Percentiles rank a stretch among this genome's conserved stretches.
phyloP scores from a whole-genome alignment of 1,140 invertebrate genomes.

The Drosophila dunni region DNA sequence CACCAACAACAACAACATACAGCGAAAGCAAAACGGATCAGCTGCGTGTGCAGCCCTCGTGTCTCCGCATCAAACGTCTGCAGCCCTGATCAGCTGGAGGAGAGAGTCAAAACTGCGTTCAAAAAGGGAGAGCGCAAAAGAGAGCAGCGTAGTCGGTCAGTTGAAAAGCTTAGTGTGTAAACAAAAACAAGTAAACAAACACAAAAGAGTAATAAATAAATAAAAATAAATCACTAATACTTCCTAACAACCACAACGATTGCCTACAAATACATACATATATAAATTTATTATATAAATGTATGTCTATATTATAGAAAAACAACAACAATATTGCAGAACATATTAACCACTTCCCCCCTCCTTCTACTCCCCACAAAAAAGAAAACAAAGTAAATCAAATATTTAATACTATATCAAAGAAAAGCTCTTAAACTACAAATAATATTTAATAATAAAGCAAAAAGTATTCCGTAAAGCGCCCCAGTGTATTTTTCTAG shows the following conservation, averaged over 20 bases:
- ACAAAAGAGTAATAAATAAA: constrained; percentile 29
- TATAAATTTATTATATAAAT: constrained; percentile 61
- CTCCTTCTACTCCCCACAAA: constrained; percentile 39
- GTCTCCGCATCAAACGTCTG: not conserved
- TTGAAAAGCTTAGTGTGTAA: constrained; percentile 45
- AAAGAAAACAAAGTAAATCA: constrained; percentile 58
- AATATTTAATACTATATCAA: constrained; percentile 62
- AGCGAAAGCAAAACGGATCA: constrained; percentile 50
- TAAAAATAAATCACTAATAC: constrained; percentile 77
- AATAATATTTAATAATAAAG: constrained; percentile 51
- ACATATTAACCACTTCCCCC: constrained; percentile 71
- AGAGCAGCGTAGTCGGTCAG: constrained; percentile 13
- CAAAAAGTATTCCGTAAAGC: constrained; percentile 56
- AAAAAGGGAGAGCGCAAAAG: constrained; percentile 11
- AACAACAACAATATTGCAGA: constrained; percentile 49
- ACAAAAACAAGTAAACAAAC: constrained; percentile 11
- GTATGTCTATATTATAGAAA: constrained; percentile 55
- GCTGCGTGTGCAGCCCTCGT: constrained; percentile 7
- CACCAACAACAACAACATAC: constrained; percentile 54
- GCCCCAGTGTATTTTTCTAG: constrained; percentile 80
- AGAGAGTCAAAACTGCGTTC: not conserved
- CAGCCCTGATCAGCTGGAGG: constrained; percentile 7
- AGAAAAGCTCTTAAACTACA: constrained; percentile 51
- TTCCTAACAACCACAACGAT: constrained; percentile 81
- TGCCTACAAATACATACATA: constrained; percentile 73